A percentile compares a stretch with the other conserved stretches of the same genome.
These are phyloP conservation scores for Drosophila burlai DNA, from an alignment of 1,140 invertebrate species.

Conservation along the genomic window DNA sequence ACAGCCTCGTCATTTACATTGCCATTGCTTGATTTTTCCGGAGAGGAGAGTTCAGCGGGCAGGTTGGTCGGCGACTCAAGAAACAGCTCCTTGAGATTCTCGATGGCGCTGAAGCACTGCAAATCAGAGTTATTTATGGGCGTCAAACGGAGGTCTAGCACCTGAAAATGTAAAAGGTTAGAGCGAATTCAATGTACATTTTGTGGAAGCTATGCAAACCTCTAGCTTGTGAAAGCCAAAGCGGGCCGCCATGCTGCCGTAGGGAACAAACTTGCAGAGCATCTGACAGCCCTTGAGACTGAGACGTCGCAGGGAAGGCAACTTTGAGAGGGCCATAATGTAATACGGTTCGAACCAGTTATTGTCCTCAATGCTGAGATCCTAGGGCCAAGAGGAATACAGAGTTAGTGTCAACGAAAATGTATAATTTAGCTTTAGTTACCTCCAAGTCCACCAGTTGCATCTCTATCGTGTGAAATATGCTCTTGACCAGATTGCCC, in stretches of 20 bases:
- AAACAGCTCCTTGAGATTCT: slow-evolving; percentile 87
- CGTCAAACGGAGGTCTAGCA: slow-evolving; percentile 89
- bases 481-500: slow-evolving; percentile 85
- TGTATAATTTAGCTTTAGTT: neutral
- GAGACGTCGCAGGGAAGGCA: slow-evolving; percentile 87
- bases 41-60: slow-evolving; percentile 14
- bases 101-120: slow-evolving; percentile 88
- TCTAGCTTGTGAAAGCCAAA: slow-evolving; percentile 90
- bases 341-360: slow-evolving; percentile 90
- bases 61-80: slow-evolving; percentile 86
- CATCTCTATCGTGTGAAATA: slow-evolving; percentile 87
- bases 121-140: slow-evolving; percentile 89
- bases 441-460: slow-evolving; percentile 87
- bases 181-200: neutral
- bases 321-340: slow-evolving; percentile 90
- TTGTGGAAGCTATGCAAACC: slow-evolving; percentile 79
- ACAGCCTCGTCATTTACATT: slow-evolving; percentile 28
- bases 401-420: neutral
- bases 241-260: slow-evolving; percentile 89
- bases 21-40: slow-evolving; percentile 42
- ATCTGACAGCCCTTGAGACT: slow-evolving; percentile 87
- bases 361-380: slow-evolving; percentile 89
- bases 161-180: slow-evolving; percentile 52
- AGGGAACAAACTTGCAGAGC: slow-evolving; percentile 90
- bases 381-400: slow-evolving; percentile 78